phyloP scores from a whole-genome alignment of 2,113 vertebrate genomes.

The Neotoma lepida region DNA sequence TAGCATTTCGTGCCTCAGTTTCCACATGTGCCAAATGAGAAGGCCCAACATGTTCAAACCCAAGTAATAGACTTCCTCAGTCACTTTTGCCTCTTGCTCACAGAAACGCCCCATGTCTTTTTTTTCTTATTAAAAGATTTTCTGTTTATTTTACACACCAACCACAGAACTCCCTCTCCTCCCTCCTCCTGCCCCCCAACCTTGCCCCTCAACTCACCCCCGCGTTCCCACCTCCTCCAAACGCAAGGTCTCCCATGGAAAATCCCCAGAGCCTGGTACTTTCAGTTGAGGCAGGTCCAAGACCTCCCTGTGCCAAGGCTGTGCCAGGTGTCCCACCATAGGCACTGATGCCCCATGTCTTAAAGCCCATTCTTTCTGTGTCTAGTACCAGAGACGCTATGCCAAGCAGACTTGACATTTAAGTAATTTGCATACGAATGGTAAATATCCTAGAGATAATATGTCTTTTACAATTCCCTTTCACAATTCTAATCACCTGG shows the following conservation, averaged over 20 bases:
- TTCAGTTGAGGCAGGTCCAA: too few relatives aligned
- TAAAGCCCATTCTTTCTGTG: neutral
- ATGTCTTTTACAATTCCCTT: neutral
- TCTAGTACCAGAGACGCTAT: neutral
- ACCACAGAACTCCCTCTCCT: too few relatives aligned
- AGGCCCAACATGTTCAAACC: neutral
- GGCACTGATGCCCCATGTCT: neutral
- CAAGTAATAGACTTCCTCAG: neutral
- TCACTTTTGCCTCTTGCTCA: too few relatives aligned
- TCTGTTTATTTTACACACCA: too few relatives aligned
- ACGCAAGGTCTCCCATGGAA: too few relatives aligned
- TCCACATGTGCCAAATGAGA: neutral
- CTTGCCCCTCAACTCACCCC: too few relatives aligned
- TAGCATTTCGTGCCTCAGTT: neutral
- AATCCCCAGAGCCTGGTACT: too few relatives aligned
- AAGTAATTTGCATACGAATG: neutral
- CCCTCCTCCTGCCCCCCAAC: too few relatives aligned
- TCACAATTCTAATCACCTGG: neutral
- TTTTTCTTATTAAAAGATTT: too few relatives aligned
- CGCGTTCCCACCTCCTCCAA: too few relatives aligned
- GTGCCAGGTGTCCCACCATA: too few relatives aligned
- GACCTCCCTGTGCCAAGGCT: too few relatives aligned
- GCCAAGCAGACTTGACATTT: neutral
- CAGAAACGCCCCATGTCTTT: neutral
- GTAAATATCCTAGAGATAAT: slow-evolving; percentile 15